Evolutionary conservation across 2,113 vertebrate species (phyloP).

Genomic region (Seriola rivoliana): DNA sequence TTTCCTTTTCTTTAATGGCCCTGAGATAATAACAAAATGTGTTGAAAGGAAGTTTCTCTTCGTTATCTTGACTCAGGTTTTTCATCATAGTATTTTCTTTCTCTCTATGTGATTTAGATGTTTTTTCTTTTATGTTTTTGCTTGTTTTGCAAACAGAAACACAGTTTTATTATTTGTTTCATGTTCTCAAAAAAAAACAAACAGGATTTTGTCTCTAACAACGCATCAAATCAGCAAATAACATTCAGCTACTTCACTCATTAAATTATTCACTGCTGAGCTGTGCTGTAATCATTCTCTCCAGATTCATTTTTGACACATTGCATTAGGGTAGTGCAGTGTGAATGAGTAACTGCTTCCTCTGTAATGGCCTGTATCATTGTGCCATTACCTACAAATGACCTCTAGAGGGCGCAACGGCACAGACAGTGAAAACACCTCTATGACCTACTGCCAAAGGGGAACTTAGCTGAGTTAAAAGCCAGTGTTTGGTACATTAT

Average conservation of each 20-base stretch:
- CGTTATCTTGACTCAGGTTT: not conserved
- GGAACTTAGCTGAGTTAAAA: not conserved
- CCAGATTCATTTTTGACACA: not conserved
- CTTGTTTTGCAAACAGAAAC: not conserved
- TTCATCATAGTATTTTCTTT: not conserved
- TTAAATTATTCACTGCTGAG: not conserved
- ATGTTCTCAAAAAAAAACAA: too few relatives aligned
- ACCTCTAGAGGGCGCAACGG: conserved; percentile 23
- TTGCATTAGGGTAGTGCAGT: not conserved
- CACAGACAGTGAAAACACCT: conserved; percentile 10
- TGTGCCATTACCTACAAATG: not conserved
- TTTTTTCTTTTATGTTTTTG: not conserved
- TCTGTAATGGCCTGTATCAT: not conserved
- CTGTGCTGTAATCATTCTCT: not conserved
- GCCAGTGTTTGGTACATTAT: not conserved
- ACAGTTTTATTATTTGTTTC: too few relatives aligned
- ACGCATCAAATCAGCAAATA: not conserved
- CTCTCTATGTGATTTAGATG: not conserved
- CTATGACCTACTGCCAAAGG: not conserved
- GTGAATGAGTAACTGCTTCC: not conserved
- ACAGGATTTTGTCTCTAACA: not conserved
- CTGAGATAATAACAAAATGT: too few relatives aligned
- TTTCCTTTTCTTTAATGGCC: too few relatives aligned
- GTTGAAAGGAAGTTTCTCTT: too few relatives aligned
- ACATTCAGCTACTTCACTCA: not conserved